Conservation (phyloP, 1,140 invertebrate species). For the Homarus americanus region DNA sequence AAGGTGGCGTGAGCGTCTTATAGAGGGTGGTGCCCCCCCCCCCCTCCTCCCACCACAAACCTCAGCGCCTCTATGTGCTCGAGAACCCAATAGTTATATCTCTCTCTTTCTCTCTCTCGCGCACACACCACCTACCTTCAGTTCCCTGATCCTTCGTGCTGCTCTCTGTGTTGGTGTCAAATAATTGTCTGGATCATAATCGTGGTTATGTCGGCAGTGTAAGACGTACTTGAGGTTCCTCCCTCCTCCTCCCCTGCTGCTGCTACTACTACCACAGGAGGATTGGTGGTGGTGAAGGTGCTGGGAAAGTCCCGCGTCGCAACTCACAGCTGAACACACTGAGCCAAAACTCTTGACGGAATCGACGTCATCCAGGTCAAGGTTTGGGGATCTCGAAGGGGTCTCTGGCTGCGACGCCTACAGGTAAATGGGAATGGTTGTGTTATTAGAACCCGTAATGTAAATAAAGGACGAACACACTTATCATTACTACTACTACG, state of each 20-base stretch:
- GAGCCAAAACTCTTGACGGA: conserved; percentile 66
- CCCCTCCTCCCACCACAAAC: background rate
- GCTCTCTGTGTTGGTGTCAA: conserved; percentile 91
- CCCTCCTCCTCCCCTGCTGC: background rate
- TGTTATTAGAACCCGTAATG: no score
- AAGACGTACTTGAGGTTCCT: conserved; percentile 77
- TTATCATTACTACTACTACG: no score
- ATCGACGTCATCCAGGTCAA: conserved; percentile 43
- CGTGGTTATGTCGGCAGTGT: conserved; percentile 88
- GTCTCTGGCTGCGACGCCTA: conserved; percentile 62
- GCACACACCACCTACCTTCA: conserved; percentile 78
- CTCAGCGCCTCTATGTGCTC: background rate
- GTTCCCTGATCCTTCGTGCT: conserved; percentile 86
- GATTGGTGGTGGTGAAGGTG: background rate
- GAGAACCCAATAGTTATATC: background rate
- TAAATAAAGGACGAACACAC: no score
- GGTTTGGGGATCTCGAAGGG: conserved; percentile 49
- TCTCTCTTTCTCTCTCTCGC: background rate
- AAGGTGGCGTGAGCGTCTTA: no score
- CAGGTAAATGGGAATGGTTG: no score
- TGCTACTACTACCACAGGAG: background rate
- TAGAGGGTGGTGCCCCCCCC: background rate
- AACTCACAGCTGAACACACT: conserved; percentile 52
- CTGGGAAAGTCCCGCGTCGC: conserved; percentile 50
- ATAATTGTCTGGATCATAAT: conserved; percentile 86